Conservation (phyloP, 1,140 invertebrate genomes). For the Orius laevigatus region DNA sequence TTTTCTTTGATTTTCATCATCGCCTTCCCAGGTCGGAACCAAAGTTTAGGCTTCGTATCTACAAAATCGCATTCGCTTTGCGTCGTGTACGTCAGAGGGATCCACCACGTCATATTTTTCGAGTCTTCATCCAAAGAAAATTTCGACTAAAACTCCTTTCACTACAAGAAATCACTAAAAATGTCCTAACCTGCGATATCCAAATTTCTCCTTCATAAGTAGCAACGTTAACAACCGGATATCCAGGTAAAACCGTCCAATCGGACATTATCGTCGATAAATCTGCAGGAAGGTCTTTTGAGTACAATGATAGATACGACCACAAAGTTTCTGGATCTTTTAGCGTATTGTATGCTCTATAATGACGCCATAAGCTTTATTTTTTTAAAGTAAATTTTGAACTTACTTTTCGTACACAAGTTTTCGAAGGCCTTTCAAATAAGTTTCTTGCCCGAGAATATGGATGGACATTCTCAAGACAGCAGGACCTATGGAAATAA, state of each 20-base stretch:
- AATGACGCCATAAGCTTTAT: background rate
- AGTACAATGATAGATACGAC: background rate
- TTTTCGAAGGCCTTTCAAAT: constrained; percentile 43
- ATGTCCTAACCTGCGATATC: too few species aligned
- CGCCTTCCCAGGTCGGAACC: constrained; percentile 19
- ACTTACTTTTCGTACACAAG: constrained; percentile 26
- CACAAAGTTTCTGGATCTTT: too few species aligned
- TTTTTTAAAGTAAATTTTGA: too few species aligned
- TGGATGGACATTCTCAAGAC: constrained; percentile 54
- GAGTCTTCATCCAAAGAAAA: too few species aligned
- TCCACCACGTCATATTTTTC: constrained; percentile 29
- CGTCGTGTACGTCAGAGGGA: constrained; percentile 39
- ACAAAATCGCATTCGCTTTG: constrained; percentile 25
- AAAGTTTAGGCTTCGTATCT: constrained; percentile 24
- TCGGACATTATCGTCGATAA: constrained; percentile 22
- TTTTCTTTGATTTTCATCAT: constrained; percentile 19
- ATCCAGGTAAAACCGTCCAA: constrained; percentile 38
- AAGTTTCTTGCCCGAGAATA: constrained; percentile 48
- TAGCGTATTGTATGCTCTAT: too few species aligned
- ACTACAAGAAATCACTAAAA: too few species aligned
- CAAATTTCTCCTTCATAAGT: background rate
- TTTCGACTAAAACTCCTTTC: constrained; percentile 10
- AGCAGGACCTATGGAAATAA: constrained; percentile 13
- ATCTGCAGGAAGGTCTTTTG: constrained; percentile 25
- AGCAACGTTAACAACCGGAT: constrained; percentile 33